Evolutionary conservation across 1,140 invertebrate species (phyloP), one percentile per base, ranked within the genome.

Genomic region (Drosophila varians): DNA sequence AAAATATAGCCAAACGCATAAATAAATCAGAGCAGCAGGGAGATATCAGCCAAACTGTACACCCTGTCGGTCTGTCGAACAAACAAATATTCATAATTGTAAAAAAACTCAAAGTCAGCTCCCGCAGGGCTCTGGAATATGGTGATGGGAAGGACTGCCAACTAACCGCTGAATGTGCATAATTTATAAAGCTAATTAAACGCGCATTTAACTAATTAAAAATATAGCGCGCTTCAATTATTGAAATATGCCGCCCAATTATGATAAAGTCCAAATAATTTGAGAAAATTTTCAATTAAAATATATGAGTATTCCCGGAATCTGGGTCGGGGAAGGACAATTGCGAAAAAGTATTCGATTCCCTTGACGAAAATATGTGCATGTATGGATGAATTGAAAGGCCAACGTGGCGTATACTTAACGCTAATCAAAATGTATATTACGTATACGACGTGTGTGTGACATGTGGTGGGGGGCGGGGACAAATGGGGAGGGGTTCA

Each of bases 161-260:
- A 86, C 80, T 87, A 80, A 86, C 82, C 82, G 82, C 82, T 87
- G 82, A 76, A 74, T 87, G 69, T 87, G 82, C 82, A 87, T 87
- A 87, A 87, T 87, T 87, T 87, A 87, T 87, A 87, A 77, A 87
- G 82, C 82, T 87, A 87, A 87, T 87, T 87, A 87, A 87, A 87
- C 82, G 82, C 74, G 77, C 82, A 87, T 87, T 87, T 87, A 87
- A 87, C 82, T 87, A 87, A 87, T 87, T 87, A 87, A 87, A 87
- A 87, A 87, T 82, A 80, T 77, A 87, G 82, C 82, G 69, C 47
- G 61, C 82, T 71, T 87, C 82, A 87, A 87, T 87, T 87, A 87
- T 87, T 87, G 69, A 87, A 87, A 87, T 84, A 86, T 87, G 82
- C 77, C 76, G 74, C 62, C 46, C 65, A 71, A 71, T 71, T 71